Evolutionary conservation across 2,888 invertebrate genomes (phyloP), one percentile per base, ranked within the genome.

Genomic region (Megamerina dolium): DNA sequence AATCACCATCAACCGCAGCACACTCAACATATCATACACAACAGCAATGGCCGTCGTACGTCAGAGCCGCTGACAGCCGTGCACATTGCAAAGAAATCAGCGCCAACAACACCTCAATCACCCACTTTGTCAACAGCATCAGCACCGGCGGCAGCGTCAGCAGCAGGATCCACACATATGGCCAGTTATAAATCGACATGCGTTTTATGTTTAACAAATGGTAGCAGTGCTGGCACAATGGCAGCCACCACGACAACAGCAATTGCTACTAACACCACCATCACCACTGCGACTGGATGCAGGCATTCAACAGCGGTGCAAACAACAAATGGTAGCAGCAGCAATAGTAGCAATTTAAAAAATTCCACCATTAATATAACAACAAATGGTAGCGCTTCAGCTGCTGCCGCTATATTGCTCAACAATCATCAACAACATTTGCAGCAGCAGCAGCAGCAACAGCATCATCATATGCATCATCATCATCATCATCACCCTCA

Each of bases 11-110:
- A 53, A 51, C 16, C 48, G 53, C 37, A n/a, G n/a, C n/a, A n/a
- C n/a, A n/a, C n/a, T n/a, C n/a, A n/a, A n/a, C n/a, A n/a, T n/a
- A n/a, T n/a, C n/a, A n/a, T n/a, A 12, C n/a, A 14, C 20, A 20
- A 9, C 10, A n/a, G 19, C 16, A 30, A 33, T 19, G 31, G 29
- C 1, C 58, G 60, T n/a, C 56, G 63, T 29, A 54, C 60, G 27
- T 63, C 64, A 10, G 63, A 63, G 31, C 63, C 63, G 5, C 44
- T 58, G 16, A 57, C 59, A 10, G 54, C 60, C 23, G 50, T 59
- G 29, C 55, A 55, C 37, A 43, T 32, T 13, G 31, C 12, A 12
- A 48, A 45, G 33, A 43, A 41, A 42, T 33, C 43, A 41, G 48
- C 43, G 26, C 41, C 32, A 46, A 43, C 38, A 46, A 51, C 13